Conservation (phyloP, 2,113 vertebrate species). For the Cinclus cinclus region DNA sequence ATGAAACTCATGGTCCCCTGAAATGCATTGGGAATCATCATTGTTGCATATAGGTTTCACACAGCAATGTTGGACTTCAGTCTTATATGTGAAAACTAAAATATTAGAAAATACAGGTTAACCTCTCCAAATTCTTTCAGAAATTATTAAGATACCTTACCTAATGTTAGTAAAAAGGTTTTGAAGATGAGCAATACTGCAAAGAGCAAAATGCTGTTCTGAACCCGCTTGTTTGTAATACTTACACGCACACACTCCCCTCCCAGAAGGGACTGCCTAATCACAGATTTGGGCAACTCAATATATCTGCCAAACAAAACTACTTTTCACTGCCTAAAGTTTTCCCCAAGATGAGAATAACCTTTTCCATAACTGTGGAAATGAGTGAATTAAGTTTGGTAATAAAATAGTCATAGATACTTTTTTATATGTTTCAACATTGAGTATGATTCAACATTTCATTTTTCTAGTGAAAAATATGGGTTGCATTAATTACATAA, state of each 20-base stretch:
- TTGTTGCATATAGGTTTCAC: neutral
- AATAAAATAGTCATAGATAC: constrained; percentile 73
- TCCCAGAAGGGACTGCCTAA: constrained; percentile 32
- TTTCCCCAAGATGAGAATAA: constrained; percentile 74
- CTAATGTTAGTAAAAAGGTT: neutral
- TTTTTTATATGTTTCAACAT: constrained; percentile 73
- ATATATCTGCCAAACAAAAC: constrained; percentile 69
- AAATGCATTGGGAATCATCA: neutral
- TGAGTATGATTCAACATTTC: constrained; percentile 70
- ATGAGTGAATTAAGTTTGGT: constrained; percentile 71
- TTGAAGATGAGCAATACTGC: neutral
- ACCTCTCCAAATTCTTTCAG: neutral
- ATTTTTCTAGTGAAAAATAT: constrained; percentile 69
- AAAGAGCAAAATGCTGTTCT: neutral
- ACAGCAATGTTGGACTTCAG: neutral
- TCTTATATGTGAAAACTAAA: constrained; percentile 33
- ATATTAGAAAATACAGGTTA: constrained; percentile 38
- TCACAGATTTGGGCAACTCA: constrained; percentile 61
- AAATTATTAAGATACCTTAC: neutral
- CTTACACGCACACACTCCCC: neutral
- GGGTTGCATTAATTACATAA: constrained; percentile 73
- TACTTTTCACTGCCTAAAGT: constrained; percentile 63
- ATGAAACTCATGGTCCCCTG: neutral
- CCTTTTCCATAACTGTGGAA: constrained; percentile 74
- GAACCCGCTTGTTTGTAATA: neutral